Evolutionary conservation across 2,888 invertebrate genomes (phyloP), one percentile per base, ranked within the genome.

Genomic region (Monoplex corrugatus): DNA sequence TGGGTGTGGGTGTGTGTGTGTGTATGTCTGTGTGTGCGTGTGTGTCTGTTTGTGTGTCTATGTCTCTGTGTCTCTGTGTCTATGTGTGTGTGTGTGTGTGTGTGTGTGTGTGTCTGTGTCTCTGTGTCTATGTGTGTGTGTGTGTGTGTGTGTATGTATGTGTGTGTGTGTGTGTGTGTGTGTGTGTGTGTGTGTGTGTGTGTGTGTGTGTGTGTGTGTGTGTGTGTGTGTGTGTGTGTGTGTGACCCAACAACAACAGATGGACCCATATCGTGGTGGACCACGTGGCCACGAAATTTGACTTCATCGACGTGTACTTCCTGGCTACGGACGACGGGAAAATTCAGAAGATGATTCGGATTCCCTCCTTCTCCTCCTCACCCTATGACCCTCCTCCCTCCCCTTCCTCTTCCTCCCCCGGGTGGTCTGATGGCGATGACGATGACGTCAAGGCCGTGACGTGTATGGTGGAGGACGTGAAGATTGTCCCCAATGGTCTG

Each of bases 381-480:
- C 44, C 35, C n/a, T n/a, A 8, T 23, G 28, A 35, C 38, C 32
- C 78, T 5, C 44, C 97, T 0, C 97, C 97, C 88, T 80, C 78
- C 40, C 5, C 78, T 0, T 8, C 10, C 32, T 28, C 68, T 38
- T 35, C 75, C 2, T 75, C 38, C 38, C 75, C 75, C 23, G 35
- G 38, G 19, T 40, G 40, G 6, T 80, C 78, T 6, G 57, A 28
- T 1, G 5, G 19, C 28, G 40, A 40, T 28, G n/a, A 23, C 19
- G 40, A 40, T 23, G n/a, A 23, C 5, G 40, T 28, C 28, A 0
- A 19, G 5, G 10, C 28, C 10, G 78, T 80, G 78, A 97, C 98
- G 0, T 99, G 99, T 94, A 96, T 98, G 85, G 97, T 99, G 28
- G 98, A 99, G 96, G 97, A 98, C 91, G 98, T 98, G 97, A 97